These are phyloP conservation scores for Andinoacara biseriatus DNA, from an alignment of 2,113 vertebrate species.

Conservation along the genomic window DNA sequence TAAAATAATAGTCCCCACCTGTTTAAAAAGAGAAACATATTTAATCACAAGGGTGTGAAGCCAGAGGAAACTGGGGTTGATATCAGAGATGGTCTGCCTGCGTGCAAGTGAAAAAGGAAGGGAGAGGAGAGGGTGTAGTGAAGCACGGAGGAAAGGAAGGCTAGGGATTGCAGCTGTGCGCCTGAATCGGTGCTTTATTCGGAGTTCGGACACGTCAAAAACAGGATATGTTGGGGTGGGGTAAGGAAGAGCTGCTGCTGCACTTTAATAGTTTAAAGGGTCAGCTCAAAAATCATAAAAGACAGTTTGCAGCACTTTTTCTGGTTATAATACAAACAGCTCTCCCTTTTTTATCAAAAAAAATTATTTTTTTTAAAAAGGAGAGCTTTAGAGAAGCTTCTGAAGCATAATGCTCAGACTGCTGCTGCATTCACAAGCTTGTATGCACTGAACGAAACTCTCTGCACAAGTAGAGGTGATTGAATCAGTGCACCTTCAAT, in stretches of 20 bases:
- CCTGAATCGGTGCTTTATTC: slow-evolving; percentile 75
- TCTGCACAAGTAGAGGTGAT: not conserved
- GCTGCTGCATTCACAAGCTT: not conserved
- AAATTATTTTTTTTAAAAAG: not conserved
- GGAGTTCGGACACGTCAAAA: slow-evolving; percentile 55
- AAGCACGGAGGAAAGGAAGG: slow-evolving; percentile 62
- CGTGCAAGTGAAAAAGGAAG: slow-evolving; percentile 46
- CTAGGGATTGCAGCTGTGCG: slow-evolving; percentile 68
- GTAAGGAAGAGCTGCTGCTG: slow-evolving; percentile 42
- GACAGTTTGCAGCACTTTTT: not conserved
- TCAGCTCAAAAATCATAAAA: slow-evolving; percentile 4
- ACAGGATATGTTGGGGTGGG: slow-evolving; percentile 65
- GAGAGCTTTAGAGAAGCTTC: no score
- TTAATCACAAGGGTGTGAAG: slow-evolving; percentile 30
- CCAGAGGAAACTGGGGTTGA: slow-evolving; percentile 38
- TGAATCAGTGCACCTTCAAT: not conserved
- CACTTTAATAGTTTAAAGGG: slow-evolving; percentile 33
- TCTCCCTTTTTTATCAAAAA: no score
- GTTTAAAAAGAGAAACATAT: not conserved
- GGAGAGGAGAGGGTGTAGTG: slow-evolving; percentile 54
- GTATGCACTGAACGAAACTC: not conserved
- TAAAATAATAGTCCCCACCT: slow-evolving; percentile 14
- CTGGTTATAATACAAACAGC: not conserved
- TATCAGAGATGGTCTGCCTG: slow-evolving; percentile 17
- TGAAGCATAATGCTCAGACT: not conserved